phyloP scores from a whole-genome alignment of 2,888 invertebrate genomes.

The Vandiemenella viatica region DNA sequence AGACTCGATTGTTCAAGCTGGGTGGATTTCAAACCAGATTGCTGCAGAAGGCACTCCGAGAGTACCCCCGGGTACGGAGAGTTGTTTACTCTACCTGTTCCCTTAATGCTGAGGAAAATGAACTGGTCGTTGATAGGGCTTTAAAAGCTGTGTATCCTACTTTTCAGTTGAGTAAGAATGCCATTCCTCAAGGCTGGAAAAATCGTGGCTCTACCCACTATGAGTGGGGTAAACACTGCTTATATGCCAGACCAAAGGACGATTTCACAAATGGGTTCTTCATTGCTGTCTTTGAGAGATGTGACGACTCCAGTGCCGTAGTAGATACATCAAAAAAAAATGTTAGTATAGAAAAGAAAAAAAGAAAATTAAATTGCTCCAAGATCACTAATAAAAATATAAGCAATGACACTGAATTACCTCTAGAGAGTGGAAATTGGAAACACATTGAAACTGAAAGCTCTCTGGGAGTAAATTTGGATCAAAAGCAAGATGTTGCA shows the following conservation, averaged over 20 bases:
- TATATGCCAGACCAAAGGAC: constrained; percentile 58
- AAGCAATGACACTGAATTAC: too few relatives aligned
- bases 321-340: too few relatives aligned
- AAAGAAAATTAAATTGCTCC: too few relatives aligned
- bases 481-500: too few relatives aligned
- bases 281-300: constrained; percentile 69
- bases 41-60: constrained; percentile 67
- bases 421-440: too few relatives aligned
- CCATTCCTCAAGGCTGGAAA: too few relatives aligned
- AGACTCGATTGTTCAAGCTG: constrained; percentile 44
- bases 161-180: too few relatives aligned
- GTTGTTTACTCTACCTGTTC: constrained; percentile 97
- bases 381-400: too few relatives aligned
- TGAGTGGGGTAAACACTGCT: constrained; percentile 52
- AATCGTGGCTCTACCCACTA: constrained; percentile 50
- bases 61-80: constrained; percentile 67
- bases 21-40: constrained; percentile 71
- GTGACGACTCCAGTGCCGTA: too few relatives aligned
- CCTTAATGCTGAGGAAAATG: constrained; percentile 77
- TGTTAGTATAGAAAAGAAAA: too few relatives aligned
- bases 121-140: constrained; percentile 67
- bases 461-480: too few relatives aligned
- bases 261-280: constrained; percentile 91
- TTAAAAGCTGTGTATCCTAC: constrained; percentile 27
- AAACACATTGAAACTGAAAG: too few relatives aligned